Percentiles rank a stretch among this genome's conserved stretches.
Conservation (phyloP, 1,140 invertebrate species). For the Cyclargus thomasi region DNA sequence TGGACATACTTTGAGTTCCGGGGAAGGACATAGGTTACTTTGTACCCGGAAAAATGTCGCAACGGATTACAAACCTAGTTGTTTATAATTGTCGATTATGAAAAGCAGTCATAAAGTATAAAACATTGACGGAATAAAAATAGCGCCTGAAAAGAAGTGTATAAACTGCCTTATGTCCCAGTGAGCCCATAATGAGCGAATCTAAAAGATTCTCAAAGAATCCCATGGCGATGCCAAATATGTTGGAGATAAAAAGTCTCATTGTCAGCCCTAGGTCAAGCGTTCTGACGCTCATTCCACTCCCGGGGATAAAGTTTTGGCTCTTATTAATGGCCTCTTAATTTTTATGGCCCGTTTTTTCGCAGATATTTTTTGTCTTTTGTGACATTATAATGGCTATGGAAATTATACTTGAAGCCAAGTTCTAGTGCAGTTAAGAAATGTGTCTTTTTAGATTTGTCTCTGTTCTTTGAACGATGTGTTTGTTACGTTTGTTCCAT, state of each 20-base stretch:
- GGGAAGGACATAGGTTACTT: too few species aligned
- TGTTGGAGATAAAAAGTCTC: conserved; percentile 10
- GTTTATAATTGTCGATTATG: too few species aligned
- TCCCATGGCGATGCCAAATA: conserved; percentile 13
- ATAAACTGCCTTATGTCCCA: neutral
- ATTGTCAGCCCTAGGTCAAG: conserved; percentile 7
- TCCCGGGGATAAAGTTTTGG: conserved; percentile 10
- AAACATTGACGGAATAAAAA: too few species aligned
- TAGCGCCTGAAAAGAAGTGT: neutral
- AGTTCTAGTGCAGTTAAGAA: neutral
- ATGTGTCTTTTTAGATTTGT: neutral
- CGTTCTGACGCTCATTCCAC: neutral
- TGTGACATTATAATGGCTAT: conserved; percentile 2
- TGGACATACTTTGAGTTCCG: too few species aligned
- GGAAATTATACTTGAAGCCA: conserved; percentile 12
- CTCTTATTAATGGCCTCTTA: conserved; percentile 10
- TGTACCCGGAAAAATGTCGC: too few species aligned
- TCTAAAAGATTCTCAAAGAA: conserved; percentile 8
- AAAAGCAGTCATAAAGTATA: too few species aligned
- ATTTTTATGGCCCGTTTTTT: conserved; percentile 11
- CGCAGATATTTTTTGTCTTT: conserved; percentile 2
- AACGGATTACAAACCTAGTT: too few species aligned
- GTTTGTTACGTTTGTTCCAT: neutral
- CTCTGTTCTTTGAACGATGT: neutral
- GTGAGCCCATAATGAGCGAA: neutral